These are phyloP conservation scores for Pelecanoides urinatrix DNA, from an alignment of 2,113 vertebrate species.

Conservation along the genomic window DNA sequence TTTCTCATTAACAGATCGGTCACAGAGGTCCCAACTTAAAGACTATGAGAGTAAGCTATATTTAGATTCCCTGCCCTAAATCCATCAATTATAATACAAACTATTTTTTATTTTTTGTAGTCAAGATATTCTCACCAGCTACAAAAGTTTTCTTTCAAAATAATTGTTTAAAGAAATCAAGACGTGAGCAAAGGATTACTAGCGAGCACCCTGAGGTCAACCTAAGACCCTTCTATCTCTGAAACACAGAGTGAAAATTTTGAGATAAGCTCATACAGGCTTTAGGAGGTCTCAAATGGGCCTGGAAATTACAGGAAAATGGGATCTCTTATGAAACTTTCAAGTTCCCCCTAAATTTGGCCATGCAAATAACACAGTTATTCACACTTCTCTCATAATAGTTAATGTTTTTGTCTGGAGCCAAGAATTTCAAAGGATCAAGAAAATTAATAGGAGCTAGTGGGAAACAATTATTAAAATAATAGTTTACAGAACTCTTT, in stretches of 20 bases:
- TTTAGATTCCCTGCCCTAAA: conserved; percentile 53
- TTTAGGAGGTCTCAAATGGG: background rate
- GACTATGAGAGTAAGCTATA: background rate
- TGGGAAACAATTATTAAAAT: background rate
- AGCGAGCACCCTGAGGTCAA: background rate
- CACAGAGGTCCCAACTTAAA: conserved; percentile 21
- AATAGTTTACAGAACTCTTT: background rate
- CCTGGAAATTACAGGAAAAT: background rate
- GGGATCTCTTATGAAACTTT: background rate
- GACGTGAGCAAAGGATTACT: background rate
- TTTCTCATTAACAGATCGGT: conserved; percentile 57
- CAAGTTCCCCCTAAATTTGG: background rate
- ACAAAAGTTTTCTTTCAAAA: background rate
- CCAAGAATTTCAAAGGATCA: background rate
- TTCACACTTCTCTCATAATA: background rate
- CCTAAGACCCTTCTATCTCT: background rate
- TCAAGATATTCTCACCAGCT: background rate
- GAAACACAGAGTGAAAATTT: background rate
- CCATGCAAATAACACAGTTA: background rate
- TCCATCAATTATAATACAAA: conserved; percentile 18
- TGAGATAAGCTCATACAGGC: background rate
- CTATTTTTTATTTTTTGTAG: background rate
- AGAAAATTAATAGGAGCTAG: background rate
- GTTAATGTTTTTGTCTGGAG: background rate
- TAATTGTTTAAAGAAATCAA: background rate